A percentile compares a stretch with the other conserved stretches of the same genome.
phyloP scores from a whole-genome alignment of 1,140 invertebrate genomes.

The Megathymus violae region DNA sequence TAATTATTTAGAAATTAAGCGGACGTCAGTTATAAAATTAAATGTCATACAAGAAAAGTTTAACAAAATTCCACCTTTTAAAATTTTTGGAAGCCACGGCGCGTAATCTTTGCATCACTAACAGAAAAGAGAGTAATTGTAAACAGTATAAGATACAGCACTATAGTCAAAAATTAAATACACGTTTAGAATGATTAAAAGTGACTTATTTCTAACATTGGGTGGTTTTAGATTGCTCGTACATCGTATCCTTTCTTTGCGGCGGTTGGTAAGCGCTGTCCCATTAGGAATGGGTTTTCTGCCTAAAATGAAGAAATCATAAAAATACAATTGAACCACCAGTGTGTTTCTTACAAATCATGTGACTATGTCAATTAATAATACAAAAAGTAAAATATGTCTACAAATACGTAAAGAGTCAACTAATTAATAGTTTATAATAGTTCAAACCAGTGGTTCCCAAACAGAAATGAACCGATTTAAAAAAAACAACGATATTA shows the following conservation, averaged over 20 bases:
- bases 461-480: no score
- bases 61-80: no score
- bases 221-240: constrained; percentile 37
- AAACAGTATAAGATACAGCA: constrained; percentile 18
- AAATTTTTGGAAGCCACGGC: not conserved
- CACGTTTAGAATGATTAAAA: constrained; percentile 24
- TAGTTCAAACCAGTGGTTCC: no score
- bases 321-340: not conserved
- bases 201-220: constrained; percentile 16
- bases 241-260: constrained; percentile 94
- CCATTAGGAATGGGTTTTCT: constrained; percentile 90
- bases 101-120: constrained; percentile 23
- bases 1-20: no score
- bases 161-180: constrained; percentile 21
- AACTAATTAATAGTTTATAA: no score
- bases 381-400: no score
- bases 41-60: no score
- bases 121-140: constrained; percentile 10
- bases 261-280: constrained; percentile 93
- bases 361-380: no score
- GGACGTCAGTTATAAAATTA: no score
- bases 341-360: no score
- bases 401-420: no score
- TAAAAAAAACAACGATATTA: no score
- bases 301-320: constrained; percentile 79